Evolutionary conservation across 1,140 invertebrate species (phyloP).

Genomic region (Heliconius congener): DNA sequence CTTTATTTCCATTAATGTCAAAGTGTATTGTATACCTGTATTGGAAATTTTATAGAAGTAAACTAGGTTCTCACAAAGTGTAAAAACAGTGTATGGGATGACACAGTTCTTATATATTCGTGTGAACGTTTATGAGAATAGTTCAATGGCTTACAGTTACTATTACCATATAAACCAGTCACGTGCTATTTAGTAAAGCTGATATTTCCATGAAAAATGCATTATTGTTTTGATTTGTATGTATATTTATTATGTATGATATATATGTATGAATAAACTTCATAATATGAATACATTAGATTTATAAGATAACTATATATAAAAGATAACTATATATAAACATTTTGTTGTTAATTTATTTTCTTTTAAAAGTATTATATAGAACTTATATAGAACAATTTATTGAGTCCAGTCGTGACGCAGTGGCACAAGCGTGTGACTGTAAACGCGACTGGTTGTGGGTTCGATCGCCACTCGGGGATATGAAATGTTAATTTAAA

Average conservation of each 20-base stretch:
- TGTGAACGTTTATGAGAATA: slow-evolving; percentile 5
- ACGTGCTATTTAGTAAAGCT: not conserved
- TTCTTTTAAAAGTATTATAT: not conserved
- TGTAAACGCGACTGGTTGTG: no score
- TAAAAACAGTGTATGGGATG: slow-evolving; percentile 2
- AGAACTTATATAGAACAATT: no score
- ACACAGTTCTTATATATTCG: not conserved
- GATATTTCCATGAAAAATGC: slow-evolving; percentile 8
- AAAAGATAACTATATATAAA: not conserved
- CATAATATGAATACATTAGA: not conserved
- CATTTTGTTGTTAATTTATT: not conserved
- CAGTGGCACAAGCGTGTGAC: no score
- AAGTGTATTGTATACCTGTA: not conserved
- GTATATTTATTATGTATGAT: not conserved
- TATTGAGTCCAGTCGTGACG: no score
- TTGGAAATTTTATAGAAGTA: not conserved
- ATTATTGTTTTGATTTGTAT: slow-evolving; percentile 1
- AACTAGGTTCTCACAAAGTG: not conserved
- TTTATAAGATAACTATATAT: not conserved
- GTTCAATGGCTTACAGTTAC: slow-evolving; percentile 4
- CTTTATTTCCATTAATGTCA: no score
- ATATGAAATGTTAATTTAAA: no score
- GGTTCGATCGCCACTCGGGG: no score
- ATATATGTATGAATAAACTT: not conserved
- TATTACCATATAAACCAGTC: slow-evolving; percentile 6